A percentile compares a stretch with the other conserved stretches of the same genome.
phyloP scores from a whole-genome alignment of 2,888 invertebrate species.

The Deilephila porcellus region DNA sequence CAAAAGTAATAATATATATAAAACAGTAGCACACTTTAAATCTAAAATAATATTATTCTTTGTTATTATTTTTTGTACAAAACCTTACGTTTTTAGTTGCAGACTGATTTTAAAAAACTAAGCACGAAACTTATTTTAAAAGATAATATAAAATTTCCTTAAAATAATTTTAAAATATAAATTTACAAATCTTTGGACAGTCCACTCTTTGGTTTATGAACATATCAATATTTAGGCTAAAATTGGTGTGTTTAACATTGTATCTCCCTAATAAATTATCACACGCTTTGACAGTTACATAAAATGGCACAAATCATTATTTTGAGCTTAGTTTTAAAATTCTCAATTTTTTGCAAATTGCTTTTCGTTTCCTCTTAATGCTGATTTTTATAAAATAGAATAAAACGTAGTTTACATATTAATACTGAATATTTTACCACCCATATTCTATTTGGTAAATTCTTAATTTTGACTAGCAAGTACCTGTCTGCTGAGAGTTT shows the following conservation, averaged over 20 bases:
- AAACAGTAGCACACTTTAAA: too few species aligned
- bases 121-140: neutral
- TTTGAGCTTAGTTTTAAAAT: conserved; percentile 18
- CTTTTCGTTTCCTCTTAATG: conserved; percentile 20
- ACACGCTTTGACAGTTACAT: conserved; percentile 20
- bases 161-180: neutral
- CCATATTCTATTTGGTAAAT: conserved; percentile 43
- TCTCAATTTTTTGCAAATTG: neutral
- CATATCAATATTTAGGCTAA: neutral
- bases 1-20: too few species aligned
- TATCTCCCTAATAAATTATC: neutral
- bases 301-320: conserved; percentile 18
- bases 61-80: neutral
- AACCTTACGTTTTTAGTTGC: neutral
- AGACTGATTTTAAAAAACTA: neutral
- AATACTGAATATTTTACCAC: conserved; percentile 66
- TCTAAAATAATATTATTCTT: too few species aligned
- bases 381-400: conserved; percentile 34
- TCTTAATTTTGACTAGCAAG: conserved; percentile 34
- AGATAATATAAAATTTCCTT: neutral
- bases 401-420: conserved; percentile 61
- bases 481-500: neutral
- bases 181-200: neutral
- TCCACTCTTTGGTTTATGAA: neutral
- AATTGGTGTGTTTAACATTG: neutral